These are phyloP conservation scores for Eupelmus urozonus DNA, from an alignment of 2,888 invertebrate genomes.

Conservation along the genomic window DNA sequence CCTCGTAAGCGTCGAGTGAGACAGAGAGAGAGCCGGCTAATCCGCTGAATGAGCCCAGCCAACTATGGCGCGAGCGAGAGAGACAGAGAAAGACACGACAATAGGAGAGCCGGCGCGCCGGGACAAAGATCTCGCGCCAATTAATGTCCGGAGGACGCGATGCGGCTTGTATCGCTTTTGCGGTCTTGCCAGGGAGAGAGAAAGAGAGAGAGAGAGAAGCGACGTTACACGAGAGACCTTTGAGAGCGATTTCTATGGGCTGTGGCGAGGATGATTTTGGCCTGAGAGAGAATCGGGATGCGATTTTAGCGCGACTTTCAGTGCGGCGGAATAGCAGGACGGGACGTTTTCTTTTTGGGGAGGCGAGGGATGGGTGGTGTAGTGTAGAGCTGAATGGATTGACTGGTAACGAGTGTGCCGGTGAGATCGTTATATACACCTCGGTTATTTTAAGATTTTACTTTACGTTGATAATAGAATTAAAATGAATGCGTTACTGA, in stretches of 20 bases:
- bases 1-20: background rate
- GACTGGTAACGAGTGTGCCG: too few species aligned
- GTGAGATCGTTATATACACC: too few species aligned
- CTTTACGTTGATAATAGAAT: too few species aligned
- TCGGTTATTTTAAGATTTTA: too few species aligned
- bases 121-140: slow-evolving; percentile 77
- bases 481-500: too few species aligned
- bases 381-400: too few species aligned
- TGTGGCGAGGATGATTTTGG: background rate
- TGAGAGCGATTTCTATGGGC: background rate
- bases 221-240: background rate
- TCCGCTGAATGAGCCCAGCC: slow-evolving; percentile 74
- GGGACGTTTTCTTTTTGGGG: too few species aligned
- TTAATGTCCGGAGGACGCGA: slow-evolving; percentile 71
- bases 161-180: slow-evolving; percentile 40
- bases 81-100: slow-evolving; percentile 72
- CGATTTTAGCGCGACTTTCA: background rate
- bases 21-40: slow-evolving; percentile 65
- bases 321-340: too few species aligned
- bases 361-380: too few species aligned
- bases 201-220: slow-evolving; percentile 2
- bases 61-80: slow-evolving; percentile 70
- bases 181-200: slow-evolving; percentile 43
- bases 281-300: background rate
- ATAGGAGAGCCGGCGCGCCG: slow-evolving; percentile 67